phyloP scores from a whole-genome alignment of 2,113 vertebrate genomes.

The Delphinapterus leucas region DNA sequence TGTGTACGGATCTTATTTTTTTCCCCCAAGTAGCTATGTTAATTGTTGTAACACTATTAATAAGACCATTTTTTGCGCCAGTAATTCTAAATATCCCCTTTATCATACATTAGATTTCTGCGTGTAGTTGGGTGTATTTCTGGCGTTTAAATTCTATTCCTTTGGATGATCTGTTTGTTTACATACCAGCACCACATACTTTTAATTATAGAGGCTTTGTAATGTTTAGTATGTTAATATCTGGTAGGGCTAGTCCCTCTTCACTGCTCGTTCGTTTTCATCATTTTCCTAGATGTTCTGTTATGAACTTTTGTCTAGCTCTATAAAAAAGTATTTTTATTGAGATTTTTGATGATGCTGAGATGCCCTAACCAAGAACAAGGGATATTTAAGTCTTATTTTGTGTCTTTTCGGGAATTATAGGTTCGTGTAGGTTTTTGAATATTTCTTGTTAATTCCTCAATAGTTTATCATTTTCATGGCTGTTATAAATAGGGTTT shows the following conservation, averaged over 20 bases:
- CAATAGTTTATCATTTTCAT: background rate
- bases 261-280: background rate
- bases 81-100: background rate
- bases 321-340: background rate
- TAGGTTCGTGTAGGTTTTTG: background rate
- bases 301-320: background rate
- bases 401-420: constrained; percentile 17
- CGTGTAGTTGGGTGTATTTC: background rate
- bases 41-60: background rate
- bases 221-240: background rate
- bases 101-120: background rate
- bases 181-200: background rate
- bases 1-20: background rate
- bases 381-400: background rate
- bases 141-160: background rate
- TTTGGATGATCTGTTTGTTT: background rate
- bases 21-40: background rate
- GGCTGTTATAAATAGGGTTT: background rate
- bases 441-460: constrained; percentile 9
- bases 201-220: constrained; percentile 19
- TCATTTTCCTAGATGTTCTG: constrained; percentile 3
- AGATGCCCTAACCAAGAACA: background rate
- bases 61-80: background rate
- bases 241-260: background rate
- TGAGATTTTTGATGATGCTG: background rate